Conservation (phyloP, 1,140 invertebrate genomes). For the Lucilia sericata region DNA sequence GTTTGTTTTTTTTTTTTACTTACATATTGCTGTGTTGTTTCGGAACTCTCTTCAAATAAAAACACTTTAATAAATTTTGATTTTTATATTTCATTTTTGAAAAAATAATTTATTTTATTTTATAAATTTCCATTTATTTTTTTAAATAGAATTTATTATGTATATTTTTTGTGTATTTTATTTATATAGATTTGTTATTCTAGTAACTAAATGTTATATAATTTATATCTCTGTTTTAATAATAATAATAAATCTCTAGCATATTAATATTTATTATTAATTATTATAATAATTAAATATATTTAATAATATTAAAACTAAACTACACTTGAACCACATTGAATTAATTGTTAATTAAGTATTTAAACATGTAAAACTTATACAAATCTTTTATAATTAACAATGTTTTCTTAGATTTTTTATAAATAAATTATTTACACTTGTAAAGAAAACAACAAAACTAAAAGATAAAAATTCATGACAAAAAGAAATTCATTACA, state of each 20-base stretch:
- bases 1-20: too few species aligned
- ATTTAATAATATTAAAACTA: background rate
- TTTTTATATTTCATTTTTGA: background rate
- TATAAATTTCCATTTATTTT: background rate
- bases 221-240: background rate
- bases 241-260: background rate
- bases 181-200: background rate
- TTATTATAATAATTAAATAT: background rate
- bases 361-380: too few species aligned
- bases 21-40: too few species aligned
- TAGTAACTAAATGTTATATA: background rate
- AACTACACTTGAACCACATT: background rate
- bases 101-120: constrained; percentile 24
- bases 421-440: too few species aligned
- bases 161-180: too few species aligned
- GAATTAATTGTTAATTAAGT: background rate
- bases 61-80: background rate
- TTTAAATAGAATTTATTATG: background rate
- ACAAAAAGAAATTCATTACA: too few species aligned
- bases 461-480: too few species aligned
- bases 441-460: too few species aligned
- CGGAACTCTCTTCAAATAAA: background rate
- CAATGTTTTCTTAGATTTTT: too few species aligned
- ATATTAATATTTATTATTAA: background rate
- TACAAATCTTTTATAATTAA: too few species aligned